Evolutionary conservation across 2,888 invertebrate species (phyloP), one percentile per base, ranked within the genome.

Genomic region (Prionchulus punctatus): DNA sequence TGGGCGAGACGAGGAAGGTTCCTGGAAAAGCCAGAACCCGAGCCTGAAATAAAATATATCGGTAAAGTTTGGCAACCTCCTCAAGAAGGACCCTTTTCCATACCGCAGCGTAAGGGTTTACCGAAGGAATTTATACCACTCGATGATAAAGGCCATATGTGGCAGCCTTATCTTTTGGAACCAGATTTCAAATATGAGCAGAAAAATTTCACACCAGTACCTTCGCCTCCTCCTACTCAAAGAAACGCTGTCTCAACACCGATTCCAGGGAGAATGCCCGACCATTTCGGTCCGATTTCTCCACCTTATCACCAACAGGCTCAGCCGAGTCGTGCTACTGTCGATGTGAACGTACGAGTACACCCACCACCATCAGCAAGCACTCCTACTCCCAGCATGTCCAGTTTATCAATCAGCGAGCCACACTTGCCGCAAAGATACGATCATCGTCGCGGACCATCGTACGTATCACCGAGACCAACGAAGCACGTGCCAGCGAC

Each of bases 1-100:
- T 25, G 21, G 15, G 23, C 25, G 28, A n/a, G 25, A 18, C 12
- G 25, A 18, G 21, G 45, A 26, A 47, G 43, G 23, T 54, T 54
- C 47, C 2, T 26, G 12, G 43, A 42, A 31, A 3, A 23, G 23
- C 57, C 54, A 21, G 28, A 50, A 25, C 21, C 12, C 2, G 23
- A 55, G 21, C 52, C 51, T 4, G n/a, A 30, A 7, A 66, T 69
- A 26, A 56, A 62, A 15, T 54, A 66, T 36, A 58, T 62, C 4
- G 70, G 70, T 2, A 61, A 58, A 43, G 57, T 67, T 25, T 70
- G 70, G 70, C 66, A 69, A 42, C 70, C 70, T 23, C 70, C 70
- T 4, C 68, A 68, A 18, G 70, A 70, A 45, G 62, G n/a, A n/a
- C n/a, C n/a, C n/a, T n/a, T n/a, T n/a, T n/a, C n/a, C n/a, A n/a